Base-by-base conservation (phyloP, 2,113 vertebrate species). In the Mustela lutreola region DNA sequence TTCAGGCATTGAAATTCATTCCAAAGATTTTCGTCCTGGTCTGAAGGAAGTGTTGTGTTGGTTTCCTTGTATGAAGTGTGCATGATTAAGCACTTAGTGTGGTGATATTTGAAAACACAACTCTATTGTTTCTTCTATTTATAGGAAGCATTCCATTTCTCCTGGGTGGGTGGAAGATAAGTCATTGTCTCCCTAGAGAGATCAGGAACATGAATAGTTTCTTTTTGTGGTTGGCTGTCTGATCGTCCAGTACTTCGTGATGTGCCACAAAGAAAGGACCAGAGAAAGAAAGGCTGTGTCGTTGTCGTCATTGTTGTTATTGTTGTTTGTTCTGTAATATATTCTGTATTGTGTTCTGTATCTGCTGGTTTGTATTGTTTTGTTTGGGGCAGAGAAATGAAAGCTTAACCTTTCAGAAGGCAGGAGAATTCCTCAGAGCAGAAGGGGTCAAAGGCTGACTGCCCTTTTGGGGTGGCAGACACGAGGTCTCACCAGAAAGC, bases 1-100 rank as follows among this genome's bases (percentile, higher is more conserved):
- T 33, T 62, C 0, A 85, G 80, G 39, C 24, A 89, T 18, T 76
- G 48, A 95, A 81, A 84, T 97, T 85, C 67, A 89, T 86, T 88
- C 26, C 39, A 91, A 93, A 75, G 2, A 12, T 86, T 92, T 92
- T 94, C 12, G 42, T 87, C 48, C 7, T 2, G 7, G 11, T 79
- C 94, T 87, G 31, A 73, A 56, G 53, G 84, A 91, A 22, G 11
- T 36, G 5, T 26, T 85, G 7, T n/a, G 4, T 71, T 89, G 14
- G 10, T 79, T 76, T 97, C 12, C 76, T 65, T 75, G 15, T 84
- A 18, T 71, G 60, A 92, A 92, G 78, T 10, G 5, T 33, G 4
- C 85, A 56, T 39, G 89, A 50, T n/a, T 79, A 88, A 45, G 33
- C 22, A 85, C 12, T 82, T 89, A 71, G 70, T 60, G 39, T 53